Evolutionary conservation across 2,113 vertebrate genomes (phyloP), one percentile per base, ranked within the genome.

Genomic region (Elanoides forficatus): DNA sequence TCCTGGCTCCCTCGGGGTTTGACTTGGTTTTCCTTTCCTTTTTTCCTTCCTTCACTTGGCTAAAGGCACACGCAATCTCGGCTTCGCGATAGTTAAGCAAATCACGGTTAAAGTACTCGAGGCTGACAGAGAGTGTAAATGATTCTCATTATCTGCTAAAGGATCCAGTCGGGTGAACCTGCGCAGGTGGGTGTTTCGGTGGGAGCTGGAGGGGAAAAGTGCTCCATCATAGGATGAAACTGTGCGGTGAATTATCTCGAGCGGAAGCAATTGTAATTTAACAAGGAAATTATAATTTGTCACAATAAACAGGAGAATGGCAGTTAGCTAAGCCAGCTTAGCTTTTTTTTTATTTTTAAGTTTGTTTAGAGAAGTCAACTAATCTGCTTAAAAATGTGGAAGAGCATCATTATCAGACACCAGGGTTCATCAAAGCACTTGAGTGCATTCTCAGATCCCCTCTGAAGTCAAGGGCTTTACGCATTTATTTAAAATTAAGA

Each of bases 211-310:
- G 50, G 48, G 66, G 79, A 60, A 91, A 97, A 82, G 73, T 74
- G 53, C 52, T 97, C 59, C 67, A 79, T 96, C 84, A 96, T 38
- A 83, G 58, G 86, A 93, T 75, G 81, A 97, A 98, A 96, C 18
- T n/a, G 81, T 71, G 91, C 8, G 23, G 93, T 91, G 97, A 97
- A 98, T 97, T 97, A 96, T 59, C 71, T 75, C 6, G 74, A 94
- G 87, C 78, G 92, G 95, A 91, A 94, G 89, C 84, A 89, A 95
- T 81, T 92, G 89, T 92, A 96, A 91, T 92, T 98, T 98, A 96
- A 97, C 83, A 95, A 93, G 90, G 70, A 91, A 96, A 96, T 95
- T 65, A 93, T 75, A 96, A 97, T 97, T 95, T 92, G 75, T 97
- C 96, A 98, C 75, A 97, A 90, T 94, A 95, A 97, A 94, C 43